Conservation (phyloP, 2,113 vertebrate species). For the Eurypyga helias region DNA sequence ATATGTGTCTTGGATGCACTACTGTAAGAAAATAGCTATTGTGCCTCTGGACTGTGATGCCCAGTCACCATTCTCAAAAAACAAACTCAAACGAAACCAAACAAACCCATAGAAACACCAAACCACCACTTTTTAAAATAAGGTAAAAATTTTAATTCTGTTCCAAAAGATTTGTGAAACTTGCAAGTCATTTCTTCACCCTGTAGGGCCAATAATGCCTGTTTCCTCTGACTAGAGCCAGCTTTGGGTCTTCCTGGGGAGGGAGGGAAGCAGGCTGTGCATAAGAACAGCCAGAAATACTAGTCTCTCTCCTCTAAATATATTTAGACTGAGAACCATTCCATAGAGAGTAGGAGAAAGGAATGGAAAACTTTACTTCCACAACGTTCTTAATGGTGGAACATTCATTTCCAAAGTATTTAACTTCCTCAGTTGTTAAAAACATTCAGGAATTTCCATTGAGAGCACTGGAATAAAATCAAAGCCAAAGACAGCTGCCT, state of each 20-base stretch:
- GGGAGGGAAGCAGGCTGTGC: background rate
- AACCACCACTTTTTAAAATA: background rate
- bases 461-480: slow-evolving; percentile 22
- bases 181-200: background rate
- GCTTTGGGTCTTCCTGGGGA: background rate
- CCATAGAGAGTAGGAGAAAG: background rate
- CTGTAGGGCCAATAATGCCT: background rate
- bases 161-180: background rate
- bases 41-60: background rate
- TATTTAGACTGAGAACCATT: background rate
- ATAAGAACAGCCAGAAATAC: background rate
- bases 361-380: slow-evolving; percentile 44
- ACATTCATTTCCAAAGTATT: background rate
- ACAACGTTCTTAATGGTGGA: background rate
- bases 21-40: background rate
- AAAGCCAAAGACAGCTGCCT: slow-evolving; percentile 9
- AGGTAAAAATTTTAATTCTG: background rate
- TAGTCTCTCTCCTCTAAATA: background rate
- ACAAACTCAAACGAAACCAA: background rate
- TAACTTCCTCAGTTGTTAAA: slow-evolving; percentile 14
- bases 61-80: background rate
- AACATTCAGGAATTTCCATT: slow-evolving; percentile 42
- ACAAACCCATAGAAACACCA: background rate
- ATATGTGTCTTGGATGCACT: background rate
- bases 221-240: background rate